These are phyloP conservation scores for Marmota flaviventris DNA, from an alignment of 2,113 vertebrate species.

Conservation along the genomic window DNA sequence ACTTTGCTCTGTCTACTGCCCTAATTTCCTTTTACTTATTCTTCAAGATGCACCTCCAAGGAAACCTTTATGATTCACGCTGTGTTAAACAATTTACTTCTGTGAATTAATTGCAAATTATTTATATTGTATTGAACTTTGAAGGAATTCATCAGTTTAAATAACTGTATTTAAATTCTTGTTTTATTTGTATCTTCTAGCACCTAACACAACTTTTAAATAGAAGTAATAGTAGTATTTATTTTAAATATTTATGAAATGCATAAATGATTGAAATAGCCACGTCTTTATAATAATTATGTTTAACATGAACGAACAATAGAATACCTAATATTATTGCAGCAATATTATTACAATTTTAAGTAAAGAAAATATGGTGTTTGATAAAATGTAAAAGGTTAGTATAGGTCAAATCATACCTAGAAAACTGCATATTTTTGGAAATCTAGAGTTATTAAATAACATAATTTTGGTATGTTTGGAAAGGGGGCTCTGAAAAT, in stretches of 20 bases:
- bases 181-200: not conserved
- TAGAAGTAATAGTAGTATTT: not conserved
- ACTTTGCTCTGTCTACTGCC: not conserved
- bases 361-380: not conserved
- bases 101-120: not conserved
- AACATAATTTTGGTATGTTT: not conserved
- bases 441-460: constrained; percentile 30
- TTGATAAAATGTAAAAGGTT: not conserved
- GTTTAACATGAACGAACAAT: not conserved
- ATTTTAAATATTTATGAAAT: constrained; percentile 26
- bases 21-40: not conserved
- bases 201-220: not conserved
- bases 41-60: not conserved
- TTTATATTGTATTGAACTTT: constrained; percentile 37
- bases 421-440: not conserved
- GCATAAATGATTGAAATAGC: not conserved
- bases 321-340: not conserved
- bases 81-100: not conserved
- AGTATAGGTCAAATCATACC: not conserved
- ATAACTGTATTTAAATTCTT: not conserved
- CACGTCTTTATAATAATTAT: not conserved
- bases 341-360: not conserved
- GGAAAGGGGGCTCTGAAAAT: not conserved
- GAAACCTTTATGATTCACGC: not conserved
- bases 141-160: constrained; percentile 35